A percentile compares a stretch with the other conserved stretches of the same genome.
phyloP scores from a whole-genome alignment of 2,888 invertebrate genomes.

The Endomychus coccineus region DNA sequence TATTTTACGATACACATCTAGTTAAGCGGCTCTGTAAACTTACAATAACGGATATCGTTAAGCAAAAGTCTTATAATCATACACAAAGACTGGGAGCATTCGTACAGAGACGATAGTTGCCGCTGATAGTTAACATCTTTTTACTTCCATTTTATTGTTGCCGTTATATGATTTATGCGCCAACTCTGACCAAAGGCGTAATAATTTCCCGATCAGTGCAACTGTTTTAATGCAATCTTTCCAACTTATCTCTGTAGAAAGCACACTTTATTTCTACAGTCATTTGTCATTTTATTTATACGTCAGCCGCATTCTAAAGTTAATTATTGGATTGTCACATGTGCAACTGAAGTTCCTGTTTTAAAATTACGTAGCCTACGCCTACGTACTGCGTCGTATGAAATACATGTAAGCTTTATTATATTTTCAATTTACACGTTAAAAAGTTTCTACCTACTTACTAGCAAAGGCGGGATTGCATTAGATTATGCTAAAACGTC shows the following conservation, averaged over 20 bases:
- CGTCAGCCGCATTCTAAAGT: constrained; percentile 27
- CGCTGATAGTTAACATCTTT: constrained; percentile 12
- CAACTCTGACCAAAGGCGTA: constrained; percentile 11
- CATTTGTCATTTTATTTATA: constrained; percentile 33
- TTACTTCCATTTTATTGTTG: constrained; percentile 7
- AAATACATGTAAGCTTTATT: constrained; percentile 10
- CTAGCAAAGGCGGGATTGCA: no score
- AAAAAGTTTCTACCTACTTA: constrained; percentile 10
- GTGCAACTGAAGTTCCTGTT: no score
- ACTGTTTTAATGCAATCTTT: no score
- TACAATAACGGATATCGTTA: no score
- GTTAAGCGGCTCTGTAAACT: no score
- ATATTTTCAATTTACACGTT: constrained; percentile 14
- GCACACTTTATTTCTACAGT: constrained; percentile 29
- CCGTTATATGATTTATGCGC: constrained; percentile 13
- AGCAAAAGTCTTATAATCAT: no score
- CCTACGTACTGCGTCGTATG: constrained; percentile 6
- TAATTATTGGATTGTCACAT: constrained; percentile 23
- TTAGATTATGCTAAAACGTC: no score
- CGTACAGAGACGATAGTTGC: constrained; percentile 14
- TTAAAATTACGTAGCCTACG: no score
- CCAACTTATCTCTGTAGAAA: no score
- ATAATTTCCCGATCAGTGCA: constrained; percentile 8
- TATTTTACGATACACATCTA: no score
- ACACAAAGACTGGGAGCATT: constrained; percentile 15